Percentiles rank a stretch among this genome's conserved stretches.
phyloP scores from a whole-genome alignment of 2,888 invertebrate species.

The Theretra japonica region DNA sequence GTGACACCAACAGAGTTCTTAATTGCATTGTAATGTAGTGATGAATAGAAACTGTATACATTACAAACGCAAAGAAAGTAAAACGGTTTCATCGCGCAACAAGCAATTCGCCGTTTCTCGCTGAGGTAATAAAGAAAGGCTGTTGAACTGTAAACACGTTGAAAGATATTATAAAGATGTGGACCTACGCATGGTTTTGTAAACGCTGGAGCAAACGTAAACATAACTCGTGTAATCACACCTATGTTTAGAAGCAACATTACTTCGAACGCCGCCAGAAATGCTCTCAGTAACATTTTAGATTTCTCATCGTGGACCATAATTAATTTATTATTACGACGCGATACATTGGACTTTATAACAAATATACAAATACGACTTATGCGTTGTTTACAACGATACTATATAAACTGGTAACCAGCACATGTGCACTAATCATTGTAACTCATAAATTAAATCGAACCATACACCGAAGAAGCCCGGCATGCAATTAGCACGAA shows the following conservation, averaged over 20 bases:
- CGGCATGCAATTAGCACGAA: not conserved
- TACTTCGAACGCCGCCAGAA: slow-evolving; percentile 8
- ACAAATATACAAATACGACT: not conserved
- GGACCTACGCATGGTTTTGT: slow-evolving; percentile 51
- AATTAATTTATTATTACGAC: not conserved
- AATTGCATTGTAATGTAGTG: not conserved
- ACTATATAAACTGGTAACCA: not conserved
- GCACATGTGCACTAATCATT: not conserved
- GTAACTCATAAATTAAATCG: not conserved
- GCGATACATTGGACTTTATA: not conserved
- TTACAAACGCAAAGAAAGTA: slow-evolving; percentile 35
- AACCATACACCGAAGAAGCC: not conserved
- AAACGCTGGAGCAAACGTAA: slow-evolving; percentile 56
- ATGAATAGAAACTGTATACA: slow-evolving; percentile 29
- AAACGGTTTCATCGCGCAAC: slow-evolving; percentile 37
- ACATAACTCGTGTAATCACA: slow-evolving; percentile 53
- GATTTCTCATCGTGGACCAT: not conserved
- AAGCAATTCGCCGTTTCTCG: slow-evolving; percentile 41
- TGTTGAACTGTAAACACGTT: slow-evolving; percentile 75
- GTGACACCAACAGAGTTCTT: not conserved
- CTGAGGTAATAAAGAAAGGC: slow-evolving; percentile 56
- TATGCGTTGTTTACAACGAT: not conserved
- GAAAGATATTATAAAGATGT: slow-evolving; percentile 78
- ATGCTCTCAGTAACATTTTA: slow-evolving; percentile 5
- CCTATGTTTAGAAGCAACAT: slow-evolving; percentile 36